A percentile compares a stretch with the other conserved stretches of the same genome.
Evolutionary conservation across 2,888 invertebrate genomes (phyloP).

Genomic region (Melitaea athalia): DNA sequence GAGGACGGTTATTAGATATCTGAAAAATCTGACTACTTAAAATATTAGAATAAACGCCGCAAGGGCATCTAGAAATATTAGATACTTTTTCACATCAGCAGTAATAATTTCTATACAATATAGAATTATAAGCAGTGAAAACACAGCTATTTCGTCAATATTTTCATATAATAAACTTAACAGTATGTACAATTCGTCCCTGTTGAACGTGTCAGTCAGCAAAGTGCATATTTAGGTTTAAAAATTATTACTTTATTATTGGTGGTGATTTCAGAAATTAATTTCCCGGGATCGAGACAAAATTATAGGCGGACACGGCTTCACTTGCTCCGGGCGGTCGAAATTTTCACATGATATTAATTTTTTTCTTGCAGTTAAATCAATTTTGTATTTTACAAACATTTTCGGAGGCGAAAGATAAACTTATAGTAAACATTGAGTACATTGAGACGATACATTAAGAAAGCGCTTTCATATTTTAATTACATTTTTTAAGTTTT

Average conservation of each 20-base stretch:
- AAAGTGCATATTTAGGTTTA: conserved; percentile 68
- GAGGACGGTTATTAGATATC: too few relatives aligned
- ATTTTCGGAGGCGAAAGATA: conserved; percentile 2
- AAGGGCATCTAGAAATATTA: too few relatives aligned
- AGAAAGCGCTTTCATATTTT: not conserved
- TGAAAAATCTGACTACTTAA: too few relatives aligned
- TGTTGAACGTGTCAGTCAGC: conserved; percentile 56
- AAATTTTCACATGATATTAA: conserved; percentile 25
- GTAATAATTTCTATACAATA: too few relatives aligned
- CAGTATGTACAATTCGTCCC: conserved; percentile 45
- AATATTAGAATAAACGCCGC: too few relatives aligned
- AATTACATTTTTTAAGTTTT: too few relatives aligned
- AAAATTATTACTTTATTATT: conserved; percentile 80
- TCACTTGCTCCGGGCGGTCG: conserved; percentile 24
- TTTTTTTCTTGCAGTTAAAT: conserved; percentile 28
- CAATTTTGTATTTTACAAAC: conserved; percentile 23
- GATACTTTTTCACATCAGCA: too few relatives aligned
- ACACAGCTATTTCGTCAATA: not conserved
- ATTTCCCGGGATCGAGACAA: conserved; percentile 74
- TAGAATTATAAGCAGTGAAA: not conserved
- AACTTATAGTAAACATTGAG: not conserved
- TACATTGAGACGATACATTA: not conserved
- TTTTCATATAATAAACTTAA: not conserved
- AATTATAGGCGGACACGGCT: conserved; percentile 60
- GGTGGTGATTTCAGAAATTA: conserved; percentile 77